Evolutionary conservation across 64 coral and sea anemone species (phyloP).

Genomic region (Porites australiensis): DNA sequence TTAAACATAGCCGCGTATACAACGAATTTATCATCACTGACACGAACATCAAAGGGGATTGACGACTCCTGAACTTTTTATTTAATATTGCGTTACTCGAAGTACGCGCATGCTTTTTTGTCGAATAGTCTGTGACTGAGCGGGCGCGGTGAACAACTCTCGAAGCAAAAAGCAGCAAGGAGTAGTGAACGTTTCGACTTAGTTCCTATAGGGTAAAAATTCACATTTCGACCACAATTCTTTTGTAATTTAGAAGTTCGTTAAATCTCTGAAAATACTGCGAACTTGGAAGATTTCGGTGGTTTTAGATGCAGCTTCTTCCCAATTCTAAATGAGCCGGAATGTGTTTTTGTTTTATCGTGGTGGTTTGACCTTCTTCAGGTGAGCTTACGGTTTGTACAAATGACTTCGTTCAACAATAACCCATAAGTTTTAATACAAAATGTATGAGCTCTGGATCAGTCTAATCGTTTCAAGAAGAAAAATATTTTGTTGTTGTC

Average conservation of each 20-base stretch:
- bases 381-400: slow-evolving; percentile 12
- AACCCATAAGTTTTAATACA: neutral
- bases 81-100: neutral
- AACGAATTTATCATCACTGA: no score
- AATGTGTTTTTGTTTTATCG: neutral
- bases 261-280: neutral
- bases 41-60: no score
- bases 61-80: no score
- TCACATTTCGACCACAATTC: neutral
- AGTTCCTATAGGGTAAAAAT: neutral
- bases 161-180: neutral
- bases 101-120: slow-evolving; percentile 24
- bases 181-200: neutral
- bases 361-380: neutral
- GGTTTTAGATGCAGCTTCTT: neutral
- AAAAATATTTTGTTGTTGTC: neutral
- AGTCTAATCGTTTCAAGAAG: neutral
- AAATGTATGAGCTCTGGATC: neutral
- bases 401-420: neutral
- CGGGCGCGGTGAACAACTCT: neutral
- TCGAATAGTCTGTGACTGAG: neutral
- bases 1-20: no score
- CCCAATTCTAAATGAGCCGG: neutral
- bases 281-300: neutral
- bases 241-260: neutral